Evolutionary conservation across 1,140 invertebrate species (phyloP).

Genomic region (Drosophila leontia): DNA sequence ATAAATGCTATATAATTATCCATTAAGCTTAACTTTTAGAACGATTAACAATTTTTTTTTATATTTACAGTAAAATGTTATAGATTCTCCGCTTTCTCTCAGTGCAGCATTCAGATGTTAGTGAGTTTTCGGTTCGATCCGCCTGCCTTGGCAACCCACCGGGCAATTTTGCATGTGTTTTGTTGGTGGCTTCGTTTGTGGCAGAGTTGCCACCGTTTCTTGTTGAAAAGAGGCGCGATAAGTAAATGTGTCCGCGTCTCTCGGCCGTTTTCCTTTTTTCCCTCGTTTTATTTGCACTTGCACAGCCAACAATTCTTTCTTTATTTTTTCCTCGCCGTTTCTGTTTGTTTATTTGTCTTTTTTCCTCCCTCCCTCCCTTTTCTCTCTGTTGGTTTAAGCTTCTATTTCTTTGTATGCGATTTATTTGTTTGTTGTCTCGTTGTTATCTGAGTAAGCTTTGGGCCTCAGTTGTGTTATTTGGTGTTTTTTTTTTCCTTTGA

Average conservation of each 20-base stretch:
- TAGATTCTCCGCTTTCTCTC: slow-evolving; percentile 3
- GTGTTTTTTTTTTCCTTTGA: slow-evolving; percentile 7
- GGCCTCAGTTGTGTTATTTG: slow-evolving; percentile 20
- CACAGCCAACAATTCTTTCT: slow-evolving; percentile 58
- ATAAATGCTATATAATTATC: too few species aligned
- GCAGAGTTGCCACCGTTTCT: slow-evolving; percentile 72
- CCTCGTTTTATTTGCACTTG: slow-evolving; percentile 80
- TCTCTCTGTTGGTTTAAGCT: slow-evolving; percentile 49
- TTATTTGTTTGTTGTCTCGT: slow-evolving; percentile 83
- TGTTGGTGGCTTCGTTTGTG: slow-evolving; percentile 40
- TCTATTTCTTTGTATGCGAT: slow-evolving; percentile 73
- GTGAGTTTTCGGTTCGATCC: slow-evolving; percentile 51
- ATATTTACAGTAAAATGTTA: neutral
- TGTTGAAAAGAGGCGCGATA: slow-evolving; percentile 81
- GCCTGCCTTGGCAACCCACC: slow-evolving; percentile 45
- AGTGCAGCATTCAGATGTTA: slow-evolving; percentile 51
- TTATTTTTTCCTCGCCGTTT: slow-evolving; percentile 30
- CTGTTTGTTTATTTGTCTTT: slow-evolving; percentile 51
- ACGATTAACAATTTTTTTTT: too few species aligned
- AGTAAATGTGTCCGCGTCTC: slow-evolving; percentile 81
- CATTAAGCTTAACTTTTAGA: too few species aligned
- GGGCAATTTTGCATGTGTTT: slow-evolving; percentile 72
- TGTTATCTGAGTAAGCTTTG: slow-evolving; percentile 75
- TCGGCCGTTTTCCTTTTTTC: slow-evolving; percentile 27
- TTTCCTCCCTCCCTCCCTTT: slow-evolving; percentile 41